Evolutionary conservation across 2,888 invertebrate species (phyloP).

Genomic region (Zygaena filipendulae): DNA sequence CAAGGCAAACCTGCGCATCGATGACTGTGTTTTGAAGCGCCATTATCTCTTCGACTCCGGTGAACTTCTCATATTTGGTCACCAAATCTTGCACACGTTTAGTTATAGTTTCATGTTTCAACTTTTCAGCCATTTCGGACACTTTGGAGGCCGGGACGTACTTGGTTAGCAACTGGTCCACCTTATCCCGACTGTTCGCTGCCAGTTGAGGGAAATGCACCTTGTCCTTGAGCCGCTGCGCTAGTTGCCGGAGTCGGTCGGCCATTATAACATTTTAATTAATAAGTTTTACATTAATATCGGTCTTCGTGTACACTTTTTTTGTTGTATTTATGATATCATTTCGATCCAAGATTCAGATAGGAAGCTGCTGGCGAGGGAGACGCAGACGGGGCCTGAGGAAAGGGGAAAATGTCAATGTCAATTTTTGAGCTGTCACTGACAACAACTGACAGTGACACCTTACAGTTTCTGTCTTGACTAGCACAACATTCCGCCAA

Average conservation of each 20-base stretch:
- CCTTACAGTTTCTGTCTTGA: too few relatives aligned
- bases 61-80: conserved; percentile 75
- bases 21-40: conserved; percentile 79
- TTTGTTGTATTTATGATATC: conserved; percentile 21
- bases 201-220: conserved; percentile 34
- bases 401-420: conserved; percentile 1
- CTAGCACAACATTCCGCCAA: too few relatives aligned
- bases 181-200: conserved; percentile 34
- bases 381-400: neutral
- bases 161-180: conserved; percentile 44
- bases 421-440: conserved; percentile 6
- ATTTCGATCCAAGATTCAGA: conserved; percentile 11
- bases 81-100: conserved; percentile 57
- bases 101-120: conserved; percentile 38
- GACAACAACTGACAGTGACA: too few relatives aligned
- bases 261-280: conserved; percentile 51
- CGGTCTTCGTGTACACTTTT: conserved; percentile 22
- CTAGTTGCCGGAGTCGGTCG: conserved; percentile 45
- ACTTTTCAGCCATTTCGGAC: conserved; percentile 44
- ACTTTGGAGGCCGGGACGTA: conserved; percentile 44
- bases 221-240: conserved; percentile 43
- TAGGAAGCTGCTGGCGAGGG: neutral
- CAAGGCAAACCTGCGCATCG: conserved; percentile 73
- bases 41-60: conserved; percentile 83
- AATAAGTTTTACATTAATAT: conserved; percentile 18